Conservation (phyloP, 2,113 vertebrate species). For the Collichthys lucidus region DNA sequence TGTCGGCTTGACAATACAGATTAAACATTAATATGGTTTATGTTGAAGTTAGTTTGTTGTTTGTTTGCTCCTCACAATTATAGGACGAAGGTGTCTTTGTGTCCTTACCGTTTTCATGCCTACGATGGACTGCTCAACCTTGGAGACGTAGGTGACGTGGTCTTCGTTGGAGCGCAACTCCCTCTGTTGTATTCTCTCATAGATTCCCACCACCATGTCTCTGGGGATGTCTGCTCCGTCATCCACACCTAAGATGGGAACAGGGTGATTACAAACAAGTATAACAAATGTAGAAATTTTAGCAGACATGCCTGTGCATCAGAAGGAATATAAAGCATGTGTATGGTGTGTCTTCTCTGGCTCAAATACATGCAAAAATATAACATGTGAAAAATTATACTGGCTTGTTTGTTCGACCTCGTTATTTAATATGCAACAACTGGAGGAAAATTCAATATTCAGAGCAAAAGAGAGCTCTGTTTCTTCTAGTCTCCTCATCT, state of each 20-base stretch:
- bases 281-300: not conserved
- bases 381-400: too few species aligned
- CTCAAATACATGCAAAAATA: conserved; percentile 5
- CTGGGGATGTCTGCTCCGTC: conserved; percentile 97
- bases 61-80: not conserved
- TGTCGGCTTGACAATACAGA: not conserved
- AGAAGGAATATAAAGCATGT: conserved; percentile 4
- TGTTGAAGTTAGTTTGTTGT: too few species aligned
- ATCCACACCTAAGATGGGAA: conserved; percentile 88
- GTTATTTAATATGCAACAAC: not conserved
- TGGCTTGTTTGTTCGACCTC: not conserved
- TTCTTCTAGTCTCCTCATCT: not conserved
- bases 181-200: conserved; percentile 96
- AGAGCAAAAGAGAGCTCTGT: not conserved
- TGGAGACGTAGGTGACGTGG: conserved; percentile 98
- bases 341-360: not conserved
- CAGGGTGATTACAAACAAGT: conserved; percentile 16
- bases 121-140: conserved; percentile 98
- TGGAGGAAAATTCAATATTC: not conserved
- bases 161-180: conserved; percentile 98
- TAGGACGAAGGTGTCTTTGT: not conserved
- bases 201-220: conserved; percentile 98
- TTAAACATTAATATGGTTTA: not conserved
- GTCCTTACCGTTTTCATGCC: conserved; percentile 97
- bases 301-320: not conserved